Evolutionary conservation across 2,113 vertebrate species (phyloP), one percentile per base, ranked within the genome.

Genomic region (Oryzias celebensis): DNA sequence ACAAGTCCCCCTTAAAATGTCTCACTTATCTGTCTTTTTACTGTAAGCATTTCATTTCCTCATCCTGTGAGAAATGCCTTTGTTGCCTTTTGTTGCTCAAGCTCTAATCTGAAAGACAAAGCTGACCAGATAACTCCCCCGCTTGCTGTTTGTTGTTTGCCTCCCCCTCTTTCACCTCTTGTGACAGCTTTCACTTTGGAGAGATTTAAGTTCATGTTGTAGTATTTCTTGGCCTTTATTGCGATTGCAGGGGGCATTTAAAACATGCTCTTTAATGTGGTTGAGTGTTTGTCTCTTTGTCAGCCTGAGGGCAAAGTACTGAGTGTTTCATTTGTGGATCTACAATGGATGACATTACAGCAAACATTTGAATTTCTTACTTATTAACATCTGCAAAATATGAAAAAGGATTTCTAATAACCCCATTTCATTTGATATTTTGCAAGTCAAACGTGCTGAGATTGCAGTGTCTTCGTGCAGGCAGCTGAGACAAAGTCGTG

Each of bases 31-130:
- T 78, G 71, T 71, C 54, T 41, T 57, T 69, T 62, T 67, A 79
- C 82, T 78, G 90, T 85, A 88, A 90, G 91, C 90, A 91, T 91
- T 91, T 91, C 65, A 92, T 93, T 93, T 92, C 91, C 91, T 91
- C 82, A 65, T 62, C 86, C 85, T 89, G 86, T 90, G 88, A 82
- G 43, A 78, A 51, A 68, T 31, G 76, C 87, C 89, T 90, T 91
- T 92, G 85, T 91, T 70, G 60, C 59, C 42, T 58, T 43, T 76
- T 75, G 86, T 87, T 84, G 80, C 81, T 81, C 57, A 2, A 83
- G 78, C 81, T 85, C 85, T 93, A 92, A 92, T 93, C 92, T 87
- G 81, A 89, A 92, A 92, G 88, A 83, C 89, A 92, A 92, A 93
- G 87, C 87, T 84, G 58, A 78, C 84, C 75, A 48, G 74, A 85